Evolutionary conservation across 2,113 vertebrate genomes (phyloP), one percentile per base, ranked within the genome.

Genomic region (Lophotis ruficrista): DNA sequence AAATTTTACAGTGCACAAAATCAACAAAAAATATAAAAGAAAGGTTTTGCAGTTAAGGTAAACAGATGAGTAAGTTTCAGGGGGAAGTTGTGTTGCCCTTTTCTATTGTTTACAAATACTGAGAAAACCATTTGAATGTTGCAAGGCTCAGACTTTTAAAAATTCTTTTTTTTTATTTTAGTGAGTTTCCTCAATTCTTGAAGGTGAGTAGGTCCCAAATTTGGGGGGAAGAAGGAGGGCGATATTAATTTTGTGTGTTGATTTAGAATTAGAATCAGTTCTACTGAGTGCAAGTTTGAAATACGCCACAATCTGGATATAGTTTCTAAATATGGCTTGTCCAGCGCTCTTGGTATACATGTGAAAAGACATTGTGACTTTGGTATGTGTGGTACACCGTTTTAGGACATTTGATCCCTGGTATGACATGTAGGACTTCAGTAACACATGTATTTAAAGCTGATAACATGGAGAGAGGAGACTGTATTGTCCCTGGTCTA

Each of bases 41-140:
- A 83, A 38, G 13, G 4, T 51, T 17, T 37, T 78, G 22, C 25
- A 78, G 8, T 56, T 60, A 75, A 65, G 54, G 16, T 57, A 73
- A 70, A 43, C 4, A 27, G 14, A 25, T 71, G 6, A 65, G 3
- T 25, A 70, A n/a, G 7, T 77, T 37, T 86, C 17, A 89, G 13
- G 25, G 6, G 4, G 5, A 69, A 38, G 8, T 53, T 77, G 11
- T 2, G 0, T 41, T 73, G 21, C 35, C 5, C 0, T 3, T 77
- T 47, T 54, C n/a, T 56, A 0, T 47, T 62, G 20, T 64, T 83
- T 38, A 16, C 2, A 62, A 57, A 50, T 62, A 51, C 12, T 70
- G 37, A 68, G 51, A 37, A 47, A 85, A 25, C 14, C 1, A 1
- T 60, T 81, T 78, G 41, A 41, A 70, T 45, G 23, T 50, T 78